Evolutionary conservation across 2,888 invertebrate genomes (phyloP).

Genomic region (Lamellibrachia satsuma): DNA sequence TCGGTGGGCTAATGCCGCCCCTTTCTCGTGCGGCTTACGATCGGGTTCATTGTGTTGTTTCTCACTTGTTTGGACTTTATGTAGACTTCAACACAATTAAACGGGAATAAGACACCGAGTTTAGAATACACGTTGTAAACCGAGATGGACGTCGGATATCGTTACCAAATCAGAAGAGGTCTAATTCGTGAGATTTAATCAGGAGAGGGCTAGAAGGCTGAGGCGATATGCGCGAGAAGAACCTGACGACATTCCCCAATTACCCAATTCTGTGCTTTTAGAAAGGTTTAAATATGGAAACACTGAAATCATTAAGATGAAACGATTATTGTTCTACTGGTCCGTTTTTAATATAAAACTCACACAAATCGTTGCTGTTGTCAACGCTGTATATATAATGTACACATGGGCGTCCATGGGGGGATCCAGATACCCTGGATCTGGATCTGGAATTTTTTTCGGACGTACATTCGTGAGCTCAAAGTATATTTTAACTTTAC

Average conservation of each 20-base stretch:
- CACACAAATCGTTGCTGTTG: not conserved
- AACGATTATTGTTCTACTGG: not conserved
- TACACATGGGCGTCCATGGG: too few species aligned
- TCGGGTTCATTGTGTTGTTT: not conserved
- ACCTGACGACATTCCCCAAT: not conserved
- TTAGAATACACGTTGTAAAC: not conserved
- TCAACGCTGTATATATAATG: not conserved
- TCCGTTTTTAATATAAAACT: not conserved
- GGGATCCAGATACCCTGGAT: too few species aligned
- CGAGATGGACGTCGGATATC: not conserved
- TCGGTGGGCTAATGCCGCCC: not conserved
- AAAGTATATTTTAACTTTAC: too few species aligned
- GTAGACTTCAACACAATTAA: not conserved
- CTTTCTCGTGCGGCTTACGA: not conserved
- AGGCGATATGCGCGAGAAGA: not conserved
- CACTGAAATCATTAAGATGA: not conserved
- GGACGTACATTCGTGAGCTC: too few species aligned
- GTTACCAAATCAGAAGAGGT: not conserved
- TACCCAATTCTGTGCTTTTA: not conserved
- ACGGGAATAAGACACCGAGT: not conserved
- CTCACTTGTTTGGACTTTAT: not conserved
- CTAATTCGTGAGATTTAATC: not conserved
- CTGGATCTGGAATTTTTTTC: too few species aligned
- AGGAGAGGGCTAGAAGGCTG: not conserved
- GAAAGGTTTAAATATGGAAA: not conserved